phyloP scores from a whole-genome alignment of 2,797 vertebrate species.

The Fundulus diaphanus region DNA sequence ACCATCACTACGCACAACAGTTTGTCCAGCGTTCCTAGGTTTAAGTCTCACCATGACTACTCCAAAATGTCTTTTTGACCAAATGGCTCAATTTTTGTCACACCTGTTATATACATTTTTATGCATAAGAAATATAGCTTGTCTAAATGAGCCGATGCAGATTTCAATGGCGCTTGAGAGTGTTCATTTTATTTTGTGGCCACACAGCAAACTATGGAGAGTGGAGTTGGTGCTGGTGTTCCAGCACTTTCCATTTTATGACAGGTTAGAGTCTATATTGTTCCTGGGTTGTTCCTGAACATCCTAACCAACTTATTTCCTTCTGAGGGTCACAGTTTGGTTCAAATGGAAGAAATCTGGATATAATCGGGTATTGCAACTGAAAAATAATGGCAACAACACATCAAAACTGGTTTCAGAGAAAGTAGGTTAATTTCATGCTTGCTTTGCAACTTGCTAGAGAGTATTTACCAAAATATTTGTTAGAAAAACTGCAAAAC shows the following conservation, averaged over 20 bases:
- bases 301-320: neutral
- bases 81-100: too few species aligned
- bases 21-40: too few species aligned
- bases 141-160: neutral
- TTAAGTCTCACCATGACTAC: too few species aligned
- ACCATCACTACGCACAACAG: neutral
- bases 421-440: neutral
- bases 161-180: neutral
- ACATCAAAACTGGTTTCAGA: neutral
- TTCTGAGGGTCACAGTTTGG: neutral
- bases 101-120: too few species aligned
- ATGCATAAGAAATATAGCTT: neutral
- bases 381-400: neutral
- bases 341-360: neutral
- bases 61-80: too few species aligned
- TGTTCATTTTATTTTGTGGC: neutral
- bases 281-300: neutral
- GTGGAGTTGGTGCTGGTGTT: neutral
- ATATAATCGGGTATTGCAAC: neutral
- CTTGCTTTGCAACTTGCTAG: neutral
- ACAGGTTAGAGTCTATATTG: neutral
- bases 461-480: neutral
- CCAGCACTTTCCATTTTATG: neutral
- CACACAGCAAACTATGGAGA: neutral
- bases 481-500: neutral